phyloP scores from a whole-genome alignment of 2,113 vertebrate genomes.

The Puma concolor region DNA sequence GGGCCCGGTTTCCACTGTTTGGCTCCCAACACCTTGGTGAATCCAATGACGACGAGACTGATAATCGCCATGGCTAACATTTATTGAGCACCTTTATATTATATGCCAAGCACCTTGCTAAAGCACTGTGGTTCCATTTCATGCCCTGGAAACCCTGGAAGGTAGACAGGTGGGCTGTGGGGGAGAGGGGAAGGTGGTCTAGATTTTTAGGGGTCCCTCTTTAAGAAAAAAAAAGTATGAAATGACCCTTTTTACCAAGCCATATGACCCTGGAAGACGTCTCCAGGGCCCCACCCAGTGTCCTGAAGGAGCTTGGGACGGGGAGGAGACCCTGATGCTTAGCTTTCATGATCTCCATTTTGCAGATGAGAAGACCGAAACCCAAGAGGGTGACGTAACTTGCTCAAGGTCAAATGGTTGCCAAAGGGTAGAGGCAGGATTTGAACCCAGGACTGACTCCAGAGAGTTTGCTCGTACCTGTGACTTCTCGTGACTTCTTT shows the following conservation, averaged over 20 bases:
- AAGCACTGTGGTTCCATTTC: neutral
- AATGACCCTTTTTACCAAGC: neutral
- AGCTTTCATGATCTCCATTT: neutral
- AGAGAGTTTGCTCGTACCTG: neutral
- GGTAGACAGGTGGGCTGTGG: neutral
- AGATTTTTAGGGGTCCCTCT: neutral
- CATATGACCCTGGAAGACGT: neutral
- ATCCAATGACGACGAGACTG: fast-evolving
- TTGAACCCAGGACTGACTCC: neutral
- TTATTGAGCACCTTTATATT: neutral
- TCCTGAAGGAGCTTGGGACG: neutral
- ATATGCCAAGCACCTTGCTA: neutral
- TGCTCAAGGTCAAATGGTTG: neutral
- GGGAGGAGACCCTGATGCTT: neutral
- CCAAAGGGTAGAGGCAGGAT: neutral
- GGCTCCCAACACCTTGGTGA: neutral
- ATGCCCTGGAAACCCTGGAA: neutral
- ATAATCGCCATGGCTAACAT: no score
- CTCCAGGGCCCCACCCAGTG: neutral
- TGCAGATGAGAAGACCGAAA: neutral
- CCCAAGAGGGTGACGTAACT: neutral
- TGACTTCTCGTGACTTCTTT: neutral
- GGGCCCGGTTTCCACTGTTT: neutral
- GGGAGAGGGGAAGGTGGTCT: neutral
- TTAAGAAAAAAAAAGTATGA: neutral